phyloP scores from a whole-genome alignment of 2,888 invertebrate species.

The Ormyrus rosae region DNA sequence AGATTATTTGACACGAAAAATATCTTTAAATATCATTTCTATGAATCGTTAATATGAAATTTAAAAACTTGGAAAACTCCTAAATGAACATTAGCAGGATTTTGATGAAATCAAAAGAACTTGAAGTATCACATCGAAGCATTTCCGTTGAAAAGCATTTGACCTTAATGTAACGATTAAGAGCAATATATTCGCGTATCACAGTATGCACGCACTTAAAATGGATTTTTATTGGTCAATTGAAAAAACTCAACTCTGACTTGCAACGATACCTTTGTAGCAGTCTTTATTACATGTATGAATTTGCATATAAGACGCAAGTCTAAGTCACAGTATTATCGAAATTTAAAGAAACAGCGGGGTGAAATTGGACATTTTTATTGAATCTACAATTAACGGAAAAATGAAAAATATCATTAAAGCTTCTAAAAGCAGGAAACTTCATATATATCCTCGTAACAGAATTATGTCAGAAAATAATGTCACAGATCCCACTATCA shows the following conservation, averaged over 20 bases:
- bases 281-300: background rate
- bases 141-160: conserved; percentile 65
- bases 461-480: background rate
- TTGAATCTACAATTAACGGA: too few species aligned
- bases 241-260: conserved; percentile 33
- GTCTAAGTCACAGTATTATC: too few species aligned
- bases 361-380: too few species aligned
- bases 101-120: conserved; percentile 33
- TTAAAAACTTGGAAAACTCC: too few species aligned
- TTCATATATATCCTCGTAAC: too few species aligned
- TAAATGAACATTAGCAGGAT: background rate
- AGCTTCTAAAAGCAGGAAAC: too few species aligned
- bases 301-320: too few species aligned
- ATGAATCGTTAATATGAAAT: too few species aligned
- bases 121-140: conserved; percentile 17
- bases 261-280: background rate
- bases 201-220: conserved; percentile 24
- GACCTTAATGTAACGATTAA: conserved; percentile 71
- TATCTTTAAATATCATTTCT: too few species aligned
- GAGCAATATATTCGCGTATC: conserved; percentile 64
- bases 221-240: conserved; percentile 54
- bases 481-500: conserved; percentile 26
- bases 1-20: too few species aligned
- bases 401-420: too few species aligned
- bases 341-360: too few species aligned